Percentiles rank a stretch among this genome's conserved stretches.
Conservation (phyloP, 2,797 vertebrate species). For the Neomorphus geoffroyi region DNA sequence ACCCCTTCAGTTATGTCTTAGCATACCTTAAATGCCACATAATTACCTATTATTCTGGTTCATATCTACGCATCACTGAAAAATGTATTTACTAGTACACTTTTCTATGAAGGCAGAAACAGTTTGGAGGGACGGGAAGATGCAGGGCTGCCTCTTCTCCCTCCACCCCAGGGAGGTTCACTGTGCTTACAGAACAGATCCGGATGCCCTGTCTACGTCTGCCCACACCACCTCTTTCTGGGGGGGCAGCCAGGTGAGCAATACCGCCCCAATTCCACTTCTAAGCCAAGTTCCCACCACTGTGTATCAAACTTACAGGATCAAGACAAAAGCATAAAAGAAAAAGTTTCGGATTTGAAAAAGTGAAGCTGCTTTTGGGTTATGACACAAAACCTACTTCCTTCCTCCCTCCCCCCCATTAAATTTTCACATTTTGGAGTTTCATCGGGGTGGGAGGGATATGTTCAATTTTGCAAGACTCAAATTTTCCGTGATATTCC, state of each 20-base stretch:
- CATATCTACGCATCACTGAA: not conserved
- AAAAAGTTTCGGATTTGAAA: not conserved
- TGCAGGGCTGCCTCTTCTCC: not conserved
- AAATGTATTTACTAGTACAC: not conserved
- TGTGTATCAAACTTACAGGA: not conserved
- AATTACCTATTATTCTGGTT: not conserved
- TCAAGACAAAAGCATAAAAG: not conserved
- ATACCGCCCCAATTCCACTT: not conserved
- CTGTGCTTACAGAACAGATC: no score
- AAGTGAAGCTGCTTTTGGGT: not conserved
- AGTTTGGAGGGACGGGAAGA: not conserved
- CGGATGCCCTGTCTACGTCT: not conserved
- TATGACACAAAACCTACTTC: not conserved
- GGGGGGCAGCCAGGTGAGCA: not conserved
- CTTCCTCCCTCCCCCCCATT: not conserved
- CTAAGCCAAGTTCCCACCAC: not conserved
- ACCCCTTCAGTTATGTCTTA: not conserved
- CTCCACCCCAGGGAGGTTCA: not conserved
- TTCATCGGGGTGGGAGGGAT: accelerated
- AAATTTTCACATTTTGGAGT: not conserved
- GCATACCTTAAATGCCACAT: not conserved
- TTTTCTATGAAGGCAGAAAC: not conserved
- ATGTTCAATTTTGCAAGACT: not conserved
- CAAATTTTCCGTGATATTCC: not conserved
- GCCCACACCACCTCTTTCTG: not conserved